Conservation (phyloP, 2,888 invertebrate genomes). For the Sphinx pinastri region DNA sequence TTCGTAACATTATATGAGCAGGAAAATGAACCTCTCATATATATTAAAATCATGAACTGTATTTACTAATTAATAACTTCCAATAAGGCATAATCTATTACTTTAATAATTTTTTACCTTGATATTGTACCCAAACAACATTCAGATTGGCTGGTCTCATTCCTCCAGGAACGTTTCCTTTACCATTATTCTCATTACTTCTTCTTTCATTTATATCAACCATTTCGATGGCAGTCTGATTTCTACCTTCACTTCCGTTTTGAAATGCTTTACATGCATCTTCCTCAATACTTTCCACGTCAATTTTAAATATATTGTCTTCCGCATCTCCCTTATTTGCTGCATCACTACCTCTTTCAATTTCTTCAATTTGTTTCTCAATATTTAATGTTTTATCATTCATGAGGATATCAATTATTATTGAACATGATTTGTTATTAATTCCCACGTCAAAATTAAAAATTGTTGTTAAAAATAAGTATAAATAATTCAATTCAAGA, state of each 20-base stretch:
- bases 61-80: no score
- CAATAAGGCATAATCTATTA: no score
- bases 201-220: background rate
- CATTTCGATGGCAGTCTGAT: background rate
- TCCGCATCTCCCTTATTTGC: background rate
- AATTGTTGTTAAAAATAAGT: background rate
- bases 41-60: no score
- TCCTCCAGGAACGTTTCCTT: background rate
- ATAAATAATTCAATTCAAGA: background rate
- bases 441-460: background rate
- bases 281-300: background rate
- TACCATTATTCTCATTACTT: background rate
- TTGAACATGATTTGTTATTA: background rate
- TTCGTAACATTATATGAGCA: no score
- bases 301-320: background rate
- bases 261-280: background rate
- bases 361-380: background rate
- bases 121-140: conserved; percentile 5
- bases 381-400: background rate
- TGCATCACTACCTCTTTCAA: background rate
- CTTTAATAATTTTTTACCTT: background rate
- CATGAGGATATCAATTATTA: background rate
- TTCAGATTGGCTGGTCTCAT: background rate
- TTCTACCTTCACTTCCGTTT: background rate
- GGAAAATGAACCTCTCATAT: no score